Conservation (phyloP, 2,113 vertebrate species). For the Brachypodius melanocephalos region DNA sequence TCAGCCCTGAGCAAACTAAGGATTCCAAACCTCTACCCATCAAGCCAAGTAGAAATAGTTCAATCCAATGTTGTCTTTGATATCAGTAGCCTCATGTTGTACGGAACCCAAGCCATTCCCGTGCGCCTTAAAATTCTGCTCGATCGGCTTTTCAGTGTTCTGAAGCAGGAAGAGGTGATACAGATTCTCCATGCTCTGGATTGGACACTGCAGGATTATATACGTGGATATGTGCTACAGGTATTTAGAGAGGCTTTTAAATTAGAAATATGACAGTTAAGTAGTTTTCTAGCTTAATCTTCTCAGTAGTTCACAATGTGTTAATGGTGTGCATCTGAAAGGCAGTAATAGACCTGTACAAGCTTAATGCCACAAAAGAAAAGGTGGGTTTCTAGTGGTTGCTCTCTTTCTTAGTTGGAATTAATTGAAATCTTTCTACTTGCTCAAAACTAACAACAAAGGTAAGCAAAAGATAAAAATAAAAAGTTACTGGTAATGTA, state of each 20-base stretch:
- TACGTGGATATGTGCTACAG: slow-evolving; percentile 96
- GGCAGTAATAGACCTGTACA: background rate
- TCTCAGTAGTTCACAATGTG: background rate
- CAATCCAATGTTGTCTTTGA: slow-evolving; percentile 97
- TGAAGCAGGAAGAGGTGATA: slow-evolving; percentile 95
- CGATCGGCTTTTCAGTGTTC: slow-evolving; percentile 95
- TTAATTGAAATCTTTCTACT: background rate
- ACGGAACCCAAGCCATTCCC: slow-evolving; percentile 93
- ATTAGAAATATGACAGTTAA: background rate
- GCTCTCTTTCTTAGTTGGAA: background rate
- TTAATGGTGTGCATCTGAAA: background rate
- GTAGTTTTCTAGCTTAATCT: background rate
- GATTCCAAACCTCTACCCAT: slow-evolving; percentile 87
- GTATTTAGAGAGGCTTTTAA: slow-evolving; percentile 52
- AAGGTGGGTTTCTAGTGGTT: background rate
- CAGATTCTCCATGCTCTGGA: slow-evolving; percentile 94
- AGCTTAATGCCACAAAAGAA: background rate
- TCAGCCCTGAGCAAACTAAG: slow-evolving; percentile 94
- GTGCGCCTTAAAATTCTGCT: slow-evolving; percentile 96
- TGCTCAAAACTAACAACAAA: background rate
- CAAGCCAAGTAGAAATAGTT: slow-evolving; percentile 96
- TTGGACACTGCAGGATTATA: slow-evolving; percentile 97
- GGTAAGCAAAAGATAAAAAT: background rate
- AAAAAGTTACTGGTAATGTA: background rate
- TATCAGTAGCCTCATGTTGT: slow-evolving; percentile 97